Base-by-base conservation (phyloP, 2,113 vertebrate species). In the Rhinopomastus cyanomelas region DNA sequence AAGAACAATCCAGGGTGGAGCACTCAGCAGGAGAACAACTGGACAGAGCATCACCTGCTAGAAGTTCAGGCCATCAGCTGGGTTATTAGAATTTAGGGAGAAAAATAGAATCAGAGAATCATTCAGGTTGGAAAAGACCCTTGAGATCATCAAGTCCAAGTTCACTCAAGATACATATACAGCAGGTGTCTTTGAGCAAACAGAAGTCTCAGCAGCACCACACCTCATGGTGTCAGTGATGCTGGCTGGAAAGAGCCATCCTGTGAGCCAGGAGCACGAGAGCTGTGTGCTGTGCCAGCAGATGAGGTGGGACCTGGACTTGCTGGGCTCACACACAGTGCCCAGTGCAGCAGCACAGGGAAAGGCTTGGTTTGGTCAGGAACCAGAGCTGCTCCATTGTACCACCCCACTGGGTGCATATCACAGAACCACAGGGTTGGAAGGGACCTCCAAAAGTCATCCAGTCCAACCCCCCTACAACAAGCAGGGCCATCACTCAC, bases 391-490 rank as follows among this genome's bases (percentile, higher is more conserved):
- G 32, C 56, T 62, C 37, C 3, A 4, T 55, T 1, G 0, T 19
- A 39, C 11, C 36, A 36, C 8, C 32, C 42, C 0, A 0, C 49
- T 46, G 22, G 5, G 9, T 3, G 57, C n/a, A n/a, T n/a, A n/a
- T n/a, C n/a, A n/a, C n/a, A n/a, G n/a, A n/a, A n/a, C n/a, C n/a
- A n/a, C n/a, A n/a, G n/a, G n/a, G n/a, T n/a, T n/a, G n/a, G n/a
- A n/a, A n/a, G n/a, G n/a, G n/a, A n/a, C n/a, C n/a, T n/a, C n/a
- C n/a, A n/a, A n/a, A n/a, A n/a, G n/a, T n/a, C n/a, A n/a, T n/a
- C n/a, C n/a, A n/a, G n/a, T n/a, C n/a, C n/a, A n/a, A n/a, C n/a
- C n/a, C n/a, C n/a, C n/a, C n/a, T n/a, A n/a, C n/a, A n/a, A n/a
- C n/a, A n/a, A n/a, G n/a, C n/a, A n/a, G n/a, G n/a, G n/a, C n/a